Conservation (phyloP, 2,888 invertebrate genomes). For the Chloromyia formosa region DNA sequence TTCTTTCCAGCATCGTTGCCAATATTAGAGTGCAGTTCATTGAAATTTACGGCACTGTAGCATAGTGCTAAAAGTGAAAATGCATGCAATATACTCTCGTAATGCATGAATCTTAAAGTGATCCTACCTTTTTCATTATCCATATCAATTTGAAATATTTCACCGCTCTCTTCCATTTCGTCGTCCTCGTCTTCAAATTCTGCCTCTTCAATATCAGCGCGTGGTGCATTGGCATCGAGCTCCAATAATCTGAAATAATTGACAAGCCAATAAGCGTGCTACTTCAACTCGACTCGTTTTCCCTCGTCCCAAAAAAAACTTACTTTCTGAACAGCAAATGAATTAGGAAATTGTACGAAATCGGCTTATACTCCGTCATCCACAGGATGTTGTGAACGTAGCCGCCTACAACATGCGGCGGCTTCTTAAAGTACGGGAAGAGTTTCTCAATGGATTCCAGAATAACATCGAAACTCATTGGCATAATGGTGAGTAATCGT, state of each 20-base stretch:
- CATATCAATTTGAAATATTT: constrained; percentile 59
- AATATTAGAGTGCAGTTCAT: not conserved
- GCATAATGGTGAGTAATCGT: constrained; percentile 63
- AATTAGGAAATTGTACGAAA: constrained; percentile 74
- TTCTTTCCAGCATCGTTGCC: not conserved
- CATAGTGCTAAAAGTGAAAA: no score
- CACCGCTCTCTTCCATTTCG: constrained; percentile 60
- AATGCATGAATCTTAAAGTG: no score
- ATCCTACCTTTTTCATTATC: constrained; percentile 51
- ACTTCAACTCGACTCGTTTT: no score
- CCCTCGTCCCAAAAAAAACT: constrained; percentile 53
- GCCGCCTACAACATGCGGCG: constrained; percentile 74
- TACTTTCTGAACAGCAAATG: constrained; percentile 81
- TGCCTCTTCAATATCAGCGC: constrained; percentile 69
- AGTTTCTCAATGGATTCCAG: constrained; percentile 70
- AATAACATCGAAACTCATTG: constrained; percentile 75
- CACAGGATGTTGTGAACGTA: constrained; percentile 82
- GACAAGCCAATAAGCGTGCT: constrained; percentile 48
- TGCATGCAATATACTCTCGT: no score
- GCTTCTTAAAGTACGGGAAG: constrained; percentile 81
- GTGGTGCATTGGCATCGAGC: constrained; percentile 75
- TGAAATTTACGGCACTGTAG: no score
- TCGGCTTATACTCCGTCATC: constrained; percentile 78
- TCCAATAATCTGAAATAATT: constrained; percentile 71
- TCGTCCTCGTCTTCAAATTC: constrained; percentile 65